Evolutionary conservation across 2,888 invertebrate species (phyloP).

Genomic region (Drosophila atripex): DNA sequence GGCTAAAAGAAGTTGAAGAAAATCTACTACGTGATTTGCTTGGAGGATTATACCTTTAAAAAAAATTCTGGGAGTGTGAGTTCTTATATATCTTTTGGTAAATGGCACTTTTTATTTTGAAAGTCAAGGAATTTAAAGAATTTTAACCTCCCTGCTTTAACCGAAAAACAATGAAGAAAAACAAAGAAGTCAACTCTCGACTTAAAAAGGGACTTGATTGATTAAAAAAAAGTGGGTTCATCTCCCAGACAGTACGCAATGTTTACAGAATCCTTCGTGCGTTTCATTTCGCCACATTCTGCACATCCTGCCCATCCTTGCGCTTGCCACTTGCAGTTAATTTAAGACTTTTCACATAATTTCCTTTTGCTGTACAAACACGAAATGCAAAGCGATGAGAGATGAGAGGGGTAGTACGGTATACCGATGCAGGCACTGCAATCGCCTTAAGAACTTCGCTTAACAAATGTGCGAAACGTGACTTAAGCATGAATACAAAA

Average conservation of each 20-base stretch:
- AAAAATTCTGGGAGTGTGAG: constrained; percentile 3
- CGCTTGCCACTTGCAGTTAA: constrained; percentile 66
- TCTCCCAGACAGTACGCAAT: constrained; percentile 15
- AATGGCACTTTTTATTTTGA: constrained; percentile 75
- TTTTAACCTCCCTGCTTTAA: constrained; percentile 38
- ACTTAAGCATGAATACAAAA: constrained; percentile 76
- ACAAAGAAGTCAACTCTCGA: constrained; percentile 26
- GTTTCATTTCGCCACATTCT: constrained; percentile 6
- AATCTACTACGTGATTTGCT: constrained; percentile 72
- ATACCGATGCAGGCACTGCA: constrained; percentile 46
- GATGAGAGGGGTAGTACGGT: constrained; percentile 7
- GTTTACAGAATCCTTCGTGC: not conserved
- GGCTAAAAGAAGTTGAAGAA: constrained; percentile 51
- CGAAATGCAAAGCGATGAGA: not conserved
- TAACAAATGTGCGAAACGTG: constrained; percentile 79
- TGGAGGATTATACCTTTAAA: constrained; percentile 23
- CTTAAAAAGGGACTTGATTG: constrained; percentile 61
- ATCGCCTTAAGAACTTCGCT: constrained; percentile 79
- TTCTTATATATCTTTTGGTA: constrained; percentile 66
- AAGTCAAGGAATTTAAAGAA: constrained; percentile 51
- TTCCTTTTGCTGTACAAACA: constrained; percentile 32
- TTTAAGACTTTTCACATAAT: constrained; percentile 71
- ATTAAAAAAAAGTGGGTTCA: constrained; percentile 58
- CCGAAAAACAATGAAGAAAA: constrained; percentile 2
- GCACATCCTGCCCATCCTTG: constrained; percentile 8